Evolutionary conservation across 1,140 invertebrate genomes (phyloP).

Genomic region (Dendroctonus ponderosae): DNA sequence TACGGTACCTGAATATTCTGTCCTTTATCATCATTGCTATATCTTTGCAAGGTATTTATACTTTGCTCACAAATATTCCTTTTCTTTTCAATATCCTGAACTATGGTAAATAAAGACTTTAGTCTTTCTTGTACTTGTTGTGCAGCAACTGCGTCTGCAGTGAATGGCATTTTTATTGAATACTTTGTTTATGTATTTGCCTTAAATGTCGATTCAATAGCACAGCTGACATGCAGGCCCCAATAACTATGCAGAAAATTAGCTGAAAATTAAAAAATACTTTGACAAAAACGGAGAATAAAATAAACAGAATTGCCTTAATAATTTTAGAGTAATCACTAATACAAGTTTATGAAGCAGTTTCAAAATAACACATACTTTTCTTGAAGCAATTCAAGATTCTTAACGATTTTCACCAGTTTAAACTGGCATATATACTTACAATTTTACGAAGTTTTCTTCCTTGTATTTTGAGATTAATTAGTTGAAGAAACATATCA

Average conservation of each 20-base stretch:
- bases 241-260: too few species aligned
- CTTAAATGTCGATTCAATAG: too few species aligned
- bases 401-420: too few species aligned
- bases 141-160: conserved; percentile 69
- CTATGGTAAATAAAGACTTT: conserved; percentile 70
- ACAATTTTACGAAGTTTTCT: conserved; percentile 38
- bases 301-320: too few species aligned
- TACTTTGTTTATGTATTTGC: neutral
- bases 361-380: too few species aligned
- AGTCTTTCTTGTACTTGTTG: conserved; percentile 80
- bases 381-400: too few species aligned
- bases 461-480: conserved; percentile 28
- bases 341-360: too few species aligned
- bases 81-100: conserved; percentile 80
- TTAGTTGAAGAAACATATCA: conserved; percentile 34
- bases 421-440: conserved; percentile 13
- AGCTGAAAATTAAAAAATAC: too few species aligned
- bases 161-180: conserved; percentile 63
- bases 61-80: conserved; percentile 74
- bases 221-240: too few species aligned
- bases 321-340: too few species aligned
- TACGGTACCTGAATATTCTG: conserved; percentile 56
- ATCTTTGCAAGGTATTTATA: conserved; percentile 74
- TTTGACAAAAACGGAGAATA: too few species aligned
- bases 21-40: conserved; percentile 68